phyloP scores from a whole-genome alignment of 2,888 invertebrate genomes.

The Reticulitermes lucifugus region DNA sequence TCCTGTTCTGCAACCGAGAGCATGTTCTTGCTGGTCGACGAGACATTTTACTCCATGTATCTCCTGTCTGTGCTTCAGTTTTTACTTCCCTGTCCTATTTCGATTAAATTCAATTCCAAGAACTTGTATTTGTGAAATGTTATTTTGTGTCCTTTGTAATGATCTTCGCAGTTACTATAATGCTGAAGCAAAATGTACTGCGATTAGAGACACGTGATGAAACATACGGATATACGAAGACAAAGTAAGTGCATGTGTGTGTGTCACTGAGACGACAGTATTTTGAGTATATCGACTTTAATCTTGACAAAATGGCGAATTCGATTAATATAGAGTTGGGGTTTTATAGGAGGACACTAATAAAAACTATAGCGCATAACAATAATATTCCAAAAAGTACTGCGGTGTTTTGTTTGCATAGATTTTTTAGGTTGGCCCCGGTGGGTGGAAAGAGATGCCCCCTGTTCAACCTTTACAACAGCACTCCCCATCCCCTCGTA shows the following conservation, averaged over 20 bases:
- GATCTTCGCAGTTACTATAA: background rate
- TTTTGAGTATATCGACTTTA: conserved; percentile 10
- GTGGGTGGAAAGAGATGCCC: conserved; percentile 36
- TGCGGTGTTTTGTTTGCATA: conserved; percentile 37
- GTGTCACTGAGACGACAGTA: background rate
- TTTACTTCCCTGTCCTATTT: background rate
- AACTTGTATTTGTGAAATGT: background rate
- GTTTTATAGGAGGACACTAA: background rate
- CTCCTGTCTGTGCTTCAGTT: background rate
- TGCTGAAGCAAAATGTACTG: too few species aligned
- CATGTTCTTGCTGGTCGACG: background rate
- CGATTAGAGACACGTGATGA: background rate
- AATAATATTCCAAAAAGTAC: conserved; percentile 25
- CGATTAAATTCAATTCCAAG: background rate
- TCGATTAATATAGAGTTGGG: background rate
- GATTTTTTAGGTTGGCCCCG: background rate
- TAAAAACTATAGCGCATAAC: conserved; percentile 14
- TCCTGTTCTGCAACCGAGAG: background rate
- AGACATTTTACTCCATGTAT: background rate
- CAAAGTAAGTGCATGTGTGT: background rate
- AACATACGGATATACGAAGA: background rate
- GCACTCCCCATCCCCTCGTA: conserved; percentile 25
- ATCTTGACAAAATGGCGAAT: conserved; percentile 14
- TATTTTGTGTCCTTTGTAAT: background rate
- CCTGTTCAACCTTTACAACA: conserved; percentile 39